These are phyloP conservation scores for Mizuhopecten yessoensis DNA, from an alignment of 1,140 invertebrate genomes.

Conservation along the genomic window DNA sequence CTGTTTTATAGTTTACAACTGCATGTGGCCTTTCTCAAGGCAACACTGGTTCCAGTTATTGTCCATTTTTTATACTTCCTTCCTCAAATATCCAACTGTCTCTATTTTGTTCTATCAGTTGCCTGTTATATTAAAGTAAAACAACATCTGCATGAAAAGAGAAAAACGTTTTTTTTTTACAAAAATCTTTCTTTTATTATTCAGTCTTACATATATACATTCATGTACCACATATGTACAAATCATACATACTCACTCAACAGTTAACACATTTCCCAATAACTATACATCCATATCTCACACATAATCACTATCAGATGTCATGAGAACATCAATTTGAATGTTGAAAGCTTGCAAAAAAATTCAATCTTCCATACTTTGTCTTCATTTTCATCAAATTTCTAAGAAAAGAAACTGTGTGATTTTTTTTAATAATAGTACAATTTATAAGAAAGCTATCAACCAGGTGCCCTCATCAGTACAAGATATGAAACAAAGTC, in stretches of 20 bases:
- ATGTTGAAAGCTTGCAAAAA: background rate
- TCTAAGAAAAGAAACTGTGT: background rate
- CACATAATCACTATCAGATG: background rate
- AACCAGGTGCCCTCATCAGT: background rate
- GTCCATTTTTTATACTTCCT: no score
- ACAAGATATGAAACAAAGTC: background rate
- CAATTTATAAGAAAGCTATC: background rate
- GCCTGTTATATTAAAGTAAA: no score
- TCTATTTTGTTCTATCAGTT: no score
- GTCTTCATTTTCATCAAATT: background rate
- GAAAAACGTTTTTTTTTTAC: background rate
- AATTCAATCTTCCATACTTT: background rate
- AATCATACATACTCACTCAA: slow-evolving; percentile 7
- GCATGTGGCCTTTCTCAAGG: no score
- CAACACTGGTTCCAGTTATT: no score
- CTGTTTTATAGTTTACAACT: no score
- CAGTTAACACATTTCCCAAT: background rate
- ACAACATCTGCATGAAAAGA: no score
- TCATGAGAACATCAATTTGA: background rate
- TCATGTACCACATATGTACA: slow-evolving; percentile 11
- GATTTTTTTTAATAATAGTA: background rate
- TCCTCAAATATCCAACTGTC: no score
- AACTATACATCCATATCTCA: background rate
- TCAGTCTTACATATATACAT: background rate
- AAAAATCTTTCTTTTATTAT: background rate